These are phyloP conservation scores for Bugula neritina DNA, from an alignment of 2,888 invertebrate species.

Conservation along the genomic window DNA sequence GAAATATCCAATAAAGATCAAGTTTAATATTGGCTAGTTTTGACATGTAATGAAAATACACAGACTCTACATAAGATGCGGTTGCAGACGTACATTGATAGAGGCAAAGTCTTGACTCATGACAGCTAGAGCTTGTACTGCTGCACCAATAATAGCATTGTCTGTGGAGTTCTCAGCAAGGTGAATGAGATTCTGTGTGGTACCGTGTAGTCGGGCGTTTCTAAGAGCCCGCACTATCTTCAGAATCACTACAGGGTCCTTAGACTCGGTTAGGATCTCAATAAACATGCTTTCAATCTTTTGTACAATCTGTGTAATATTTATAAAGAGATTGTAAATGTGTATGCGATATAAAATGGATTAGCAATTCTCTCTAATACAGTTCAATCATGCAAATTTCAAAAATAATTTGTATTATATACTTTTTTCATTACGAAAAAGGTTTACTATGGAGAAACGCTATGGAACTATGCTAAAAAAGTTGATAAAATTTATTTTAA, in stretches of 20 bases:
- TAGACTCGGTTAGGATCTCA: neutral
- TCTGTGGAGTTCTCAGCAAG: neutral
- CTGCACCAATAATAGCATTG: slow-evolving; percentile 17
- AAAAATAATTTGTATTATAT: too few relatives aligned
- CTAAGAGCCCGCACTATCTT: slow-evolving; percentile 6
- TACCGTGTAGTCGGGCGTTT: slow-evolving; percentile 25
- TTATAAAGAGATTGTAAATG: neutral
- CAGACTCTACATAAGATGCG: too few relatives aligned
- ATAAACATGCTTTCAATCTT: neutral
- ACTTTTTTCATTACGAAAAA: too few relatives aligned
- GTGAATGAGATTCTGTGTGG: neutral
- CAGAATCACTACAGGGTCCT: neutral
- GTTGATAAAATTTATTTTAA: too few relatives aligned
- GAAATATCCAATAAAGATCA: too few relatives aligned
- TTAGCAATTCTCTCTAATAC: too few relatives aligned
- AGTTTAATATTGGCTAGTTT: too few relatives aligned
- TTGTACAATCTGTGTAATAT: neutral
- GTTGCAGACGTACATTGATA: neutral
- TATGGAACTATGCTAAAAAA: too few relatives aligned
- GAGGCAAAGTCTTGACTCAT: slow-evolving; percentile 10
- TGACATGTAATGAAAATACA: too few relatives aligned
- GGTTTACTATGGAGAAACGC: too few relatives aligned
- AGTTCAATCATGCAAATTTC: too few relatives aligned
- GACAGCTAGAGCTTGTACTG: slow-evolving; percentile 18
- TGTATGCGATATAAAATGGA: too few relatives aligned